Conservation (phyloP, 2,113 vertebrate species). For the Coptodon rendalli region DNA sequence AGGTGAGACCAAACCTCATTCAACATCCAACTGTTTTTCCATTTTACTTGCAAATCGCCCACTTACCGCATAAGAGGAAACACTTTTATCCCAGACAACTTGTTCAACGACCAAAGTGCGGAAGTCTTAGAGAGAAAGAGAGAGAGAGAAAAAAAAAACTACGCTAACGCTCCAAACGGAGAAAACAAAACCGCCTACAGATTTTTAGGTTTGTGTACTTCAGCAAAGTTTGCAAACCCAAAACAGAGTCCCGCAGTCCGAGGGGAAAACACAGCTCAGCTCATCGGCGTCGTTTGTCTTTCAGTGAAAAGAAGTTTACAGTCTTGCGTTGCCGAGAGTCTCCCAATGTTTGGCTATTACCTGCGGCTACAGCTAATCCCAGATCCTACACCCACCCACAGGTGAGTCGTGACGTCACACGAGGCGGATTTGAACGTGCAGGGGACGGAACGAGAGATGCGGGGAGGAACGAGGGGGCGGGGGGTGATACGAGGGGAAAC, state of each 20-base stretch:
- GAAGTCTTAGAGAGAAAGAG: slow-evolving; percentile 48
- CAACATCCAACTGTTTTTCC: neutral
- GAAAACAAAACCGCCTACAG: neutral
- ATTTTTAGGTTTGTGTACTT: neutral
- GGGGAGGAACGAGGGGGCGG: neutral
- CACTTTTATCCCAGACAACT: slow-evolving; percentile 5
- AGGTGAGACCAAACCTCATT: neutral
- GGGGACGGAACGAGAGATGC: neutral
- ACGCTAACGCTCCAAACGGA: neutral
- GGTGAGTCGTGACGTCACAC: slow-evolving; percentile 66
- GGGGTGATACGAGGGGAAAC: neutral
- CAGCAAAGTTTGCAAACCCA: neutral
- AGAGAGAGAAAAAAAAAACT: neutral
- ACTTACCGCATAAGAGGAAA: slow-evolving; percentile 68
- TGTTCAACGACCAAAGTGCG: slow-evolving; percentile 46
- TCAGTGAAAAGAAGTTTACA: neutral
- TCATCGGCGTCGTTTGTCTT: neutral
- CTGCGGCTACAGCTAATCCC: slow-evolving; percentile 72
- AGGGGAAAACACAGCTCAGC: neutral
- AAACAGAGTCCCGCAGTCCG: neutral
- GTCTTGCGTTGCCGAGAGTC: neutral
- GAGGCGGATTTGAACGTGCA: slow-evolving; percentile 14
- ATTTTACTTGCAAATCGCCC: neutral
- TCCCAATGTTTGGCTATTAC: slow-evolving; percentile 61
- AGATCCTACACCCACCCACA: slow-evolving; percentile 59